Percentiles rank a stretch among this genome's conserved stretches.
Conservation (phyloP, 2,888 invertebrate species). For the Scaptomyza reducta region DNA sequence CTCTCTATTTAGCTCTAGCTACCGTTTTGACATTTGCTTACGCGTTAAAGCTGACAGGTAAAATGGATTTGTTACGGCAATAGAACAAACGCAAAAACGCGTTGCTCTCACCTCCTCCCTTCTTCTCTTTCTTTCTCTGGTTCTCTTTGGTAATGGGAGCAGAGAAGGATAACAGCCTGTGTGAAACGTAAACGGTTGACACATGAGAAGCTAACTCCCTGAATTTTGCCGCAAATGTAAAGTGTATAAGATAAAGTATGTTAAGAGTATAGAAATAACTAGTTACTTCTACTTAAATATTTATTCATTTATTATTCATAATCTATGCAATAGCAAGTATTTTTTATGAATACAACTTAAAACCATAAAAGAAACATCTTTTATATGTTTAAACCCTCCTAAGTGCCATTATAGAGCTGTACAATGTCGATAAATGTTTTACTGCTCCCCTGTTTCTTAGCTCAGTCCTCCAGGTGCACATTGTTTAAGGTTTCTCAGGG, state of each 20-base stretch:
- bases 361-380: neutral
- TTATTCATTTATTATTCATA: neutral
- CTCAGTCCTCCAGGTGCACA: neutral
- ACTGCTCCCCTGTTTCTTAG: neutral
- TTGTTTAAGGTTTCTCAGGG: neutral
- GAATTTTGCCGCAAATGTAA: slow-evolving; percentile 11
- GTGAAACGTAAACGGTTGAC: slow-evolving; percentile 35
- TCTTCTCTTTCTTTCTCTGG: neutral
- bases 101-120: neutral
- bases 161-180: neutral
- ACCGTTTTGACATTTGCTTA: slow-evolving; percentile 72
- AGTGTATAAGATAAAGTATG: neutral
- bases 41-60: slow-evolving; percentile 76
- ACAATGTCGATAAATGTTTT: slow-evolving; percentile 6
- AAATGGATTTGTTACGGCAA: slow-evolving; percentile 76
- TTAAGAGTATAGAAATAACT: neutral
- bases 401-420: neutral
- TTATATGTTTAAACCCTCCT: neutral
- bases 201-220: slow-evolving; percentile 46
- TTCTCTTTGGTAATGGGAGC: neutral
- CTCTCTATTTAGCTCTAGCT: neutral
- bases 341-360: neutral
- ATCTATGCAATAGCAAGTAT: too few species aligned
- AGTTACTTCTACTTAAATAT: neutral
- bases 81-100: slow-evolving; percentile 51